Conservation (phyloP, 2,797 vertebrate genomes). For the Pelobates cultripes region DNA sequence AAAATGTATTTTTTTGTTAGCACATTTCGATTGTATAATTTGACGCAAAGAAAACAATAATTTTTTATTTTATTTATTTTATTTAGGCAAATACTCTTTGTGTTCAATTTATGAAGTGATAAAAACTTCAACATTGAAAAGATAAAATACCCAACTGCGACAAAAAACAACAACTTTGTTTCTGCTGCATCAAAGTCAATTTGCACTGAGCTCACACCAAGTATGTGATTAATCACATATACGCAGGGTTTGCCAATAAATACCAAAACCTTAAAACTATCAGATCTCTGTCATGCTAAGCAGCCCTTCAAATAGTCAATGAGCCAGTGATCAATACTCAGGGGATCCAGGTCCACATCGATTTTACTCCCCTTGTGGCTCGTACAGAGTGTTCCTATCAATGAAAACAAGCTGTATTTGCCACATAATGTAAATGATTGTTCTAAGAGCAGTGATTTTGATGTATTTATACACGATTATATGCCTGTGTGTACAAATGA, state of each 20-base stretch:
- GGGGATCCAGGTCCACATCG: slow-evolving; percentile 78
- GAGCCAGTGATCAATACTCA: slow-evolving; percentile 79
- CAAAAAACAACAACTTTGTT: slow-evolving; percentile 66
- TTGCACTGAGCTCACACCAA: slow-evolving; percentile 65
- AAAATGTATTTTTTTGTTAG: too few relatives aligned
- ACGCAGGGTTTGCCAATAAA: slow-evolving; percentile 80
- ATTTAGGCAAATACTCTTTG: slow-evolving; percentile 62
- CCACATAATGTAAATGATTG: too few relatives aligned
- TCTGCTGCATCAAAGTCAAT: slow-evolving; percentile 76
- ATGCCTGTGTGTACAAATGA: too few relatives aligned
- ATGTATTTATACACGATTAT: too few relatives aligned
- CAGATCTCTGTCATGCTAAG: slow-evolving; percentile 80
- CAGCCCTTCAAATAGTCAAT: slow-evolving; percentile 83
- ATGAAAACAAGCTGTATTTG: too few relatives aligned
- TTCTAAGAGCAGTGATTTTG: too few relatives aligned
- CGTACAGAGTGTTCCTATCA: too few relatives aligned
- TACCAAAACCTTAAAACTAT: slow-evolving; percentile 77
- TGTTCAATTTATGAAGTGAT: slow-evolving; percentile 74
- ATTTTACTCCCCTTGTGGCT: slow-evolving; percentile 82
- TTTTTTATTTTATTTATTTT: too few relatives aligned
- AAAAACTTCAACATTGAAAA: slow-evolving; percentile 69
- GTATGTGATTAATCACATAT: slow-evolving; percentile 85
- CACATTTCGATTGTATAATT: too few relatives aligned
- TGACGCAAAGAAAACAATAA: too few relatives aligned
- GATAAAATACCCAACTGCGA: slow-evolving; percentile 39